These are phyloP conservation scores for Labeo calbasu DNA, from an alignment of 2,797 vertebrate genomes.

Conservation along the genomic window DNA sequence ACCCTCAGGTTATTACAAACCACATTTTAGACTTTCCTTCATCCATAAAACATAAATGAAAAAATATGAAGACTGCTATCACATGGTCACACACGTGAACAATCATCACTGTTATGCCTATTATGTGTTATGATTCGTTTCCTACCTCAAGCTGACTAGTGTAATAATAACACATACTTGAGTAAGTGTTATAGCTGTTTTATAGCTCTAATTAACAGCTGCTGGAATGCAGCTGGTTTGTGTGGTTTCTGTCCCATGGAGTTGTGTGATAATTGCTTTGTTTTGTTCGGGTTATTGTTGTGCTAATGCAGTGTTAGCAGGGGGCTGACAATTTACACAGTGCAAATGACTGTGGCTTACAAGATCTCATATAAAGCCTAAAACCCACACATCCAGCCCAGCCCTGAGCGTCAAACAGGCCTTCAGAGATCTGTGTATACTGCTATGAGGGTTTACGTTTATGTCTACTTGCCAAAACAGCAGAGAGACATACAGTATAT, in stretches of 20 bases:
- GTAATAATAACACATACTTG: conserved; percentile 2
- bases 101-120: background rate
- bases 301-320: conserved; percentile 62
- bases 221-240: conserved; percentile 7
- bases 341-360: background rate
- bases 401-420: conserved; percentile 52
- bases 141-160: background rate
- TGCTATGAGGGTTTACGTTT: background rate
- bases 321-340: conserved; percentile 15
- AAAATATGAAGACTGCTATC: background rate
- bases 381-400: background rate
- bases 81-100: background rate
- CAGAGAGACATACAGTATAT: background rate
- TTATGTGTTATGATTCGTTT: background rate
- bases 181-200: background rate
- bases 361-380: background rate
- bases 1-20: background rate
- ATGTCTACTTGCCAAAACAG: background rate
- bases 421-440: background rate
- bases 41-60: background rate
- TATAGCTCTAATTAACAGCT: conserved; percentile 30
- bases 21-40: background rate
- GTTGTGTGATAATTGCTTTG: conserved; percentile 17
- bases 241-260: conserved; percentile 1
- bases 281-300: conserved; percentile 20